Conservation (phyloP, 2,113 vertebrate genomes). For the Pygoscelis antarcticus region DNA sequence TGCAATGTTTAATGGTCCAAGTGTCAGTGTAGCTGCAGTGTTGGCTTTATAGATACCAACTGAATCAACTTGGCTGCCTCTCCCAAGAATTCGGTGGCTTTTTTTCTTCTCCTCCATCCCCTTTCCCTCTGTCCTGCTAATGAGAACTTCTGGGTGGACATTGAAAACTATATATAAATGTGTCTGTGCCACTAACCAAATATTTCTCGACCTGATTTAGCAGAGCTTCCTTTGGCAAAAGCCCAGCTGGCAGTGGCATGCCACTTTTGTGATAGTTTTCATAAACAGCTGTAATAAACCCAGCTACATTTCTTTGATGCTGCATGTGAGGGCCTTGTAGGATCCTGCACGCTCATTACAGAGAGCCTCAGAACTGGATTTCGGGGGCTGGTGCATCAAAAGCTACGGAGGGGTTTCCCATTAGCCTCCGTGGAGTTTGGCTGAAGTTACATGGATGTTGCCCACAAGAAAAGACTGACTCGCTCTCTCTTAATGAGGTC, state of each 20-base stretch:
- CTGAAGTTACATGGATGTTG: not conserved
- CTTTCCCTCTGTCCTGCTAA: not conserved
- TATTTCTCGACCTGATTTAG: not conserved
- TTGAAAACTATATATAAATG: not conserved
- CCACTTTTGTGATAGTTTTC: conserved; percentile 12
- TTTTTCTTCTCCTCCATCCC: not conserved
- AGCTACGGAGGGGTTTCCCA: not conserved
- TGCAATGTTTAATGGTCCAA: not conserved
- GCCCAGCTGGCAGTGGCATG: not conserved
- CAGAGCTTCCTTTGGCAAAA: conserved; percentile 34
- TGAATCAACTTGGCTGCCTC: not conserved
- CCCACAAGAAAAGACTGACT: not conserved
- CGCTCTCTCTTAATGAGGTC: not conserved
- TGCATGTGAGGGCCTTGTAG: not conserved
- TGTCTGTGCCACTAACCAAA: not conserved
- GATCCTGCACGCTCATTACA: not conserved
- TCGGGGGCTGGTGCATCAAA: not conserved
- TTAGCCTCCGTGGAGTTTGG: not conserved
- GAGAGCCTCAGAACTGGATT: not conserved
- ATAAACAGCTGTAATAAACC: conserved; percentile 10
- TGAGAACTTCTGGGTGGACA: not conserved
- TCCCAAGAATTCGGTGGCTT: not conserved
- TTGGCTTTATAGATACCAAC: not conserved
- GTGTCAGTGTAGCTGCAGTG: not conserved
- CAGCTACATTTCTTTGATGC: not conserved